phyloP scores from a whole-genome alignment of 2,888 invertebrate genomes.

The Iphiclides podalirius region DNA sequence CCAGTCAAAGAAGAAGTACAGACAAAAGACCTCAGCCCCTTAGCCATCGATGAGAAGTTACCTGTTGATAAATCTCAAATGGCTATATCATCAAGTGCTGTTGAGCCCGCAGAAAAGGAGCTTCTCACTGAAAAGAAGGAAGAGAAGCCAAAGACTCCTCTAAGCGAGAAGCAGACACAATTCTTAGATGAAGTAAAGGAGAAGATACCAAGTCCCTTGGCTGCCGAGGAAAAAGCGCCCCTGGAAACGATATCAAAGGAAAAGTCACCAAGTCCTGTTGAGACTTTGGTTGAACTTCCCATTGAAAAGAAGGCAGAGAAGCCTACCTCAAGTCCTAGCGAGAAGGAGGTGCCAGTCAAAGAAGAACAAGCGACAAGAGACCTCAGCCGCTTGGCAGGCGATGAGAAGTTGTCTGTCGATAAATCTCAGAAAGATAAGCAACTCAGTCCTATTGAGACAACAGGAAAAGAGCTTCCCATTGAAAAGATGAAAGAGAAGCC shows the following conservation, averaged over 20 bases:
- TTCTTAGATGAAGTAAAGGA: not conserved
- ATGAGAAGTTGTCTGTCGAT: constrained; percentile 4
- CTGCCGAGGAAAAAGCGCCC: not conserved
- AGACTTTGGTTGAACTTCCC: not conserved
- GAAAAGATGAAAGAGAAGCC: not conserved
- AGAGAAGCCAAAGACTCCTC: not conserved
- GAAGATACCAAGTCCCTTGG: not conserved
- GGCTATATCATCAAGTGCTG: constrained; percentile 20
- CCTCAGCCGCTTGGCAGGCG: too few species aligned
- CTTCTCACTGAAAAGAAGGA: constrained; percentile 11
- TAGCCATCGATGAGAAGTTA: not conserved
- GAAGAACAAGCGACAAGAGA: too few species aligned
- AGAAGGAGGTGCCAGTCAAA: not conserved
- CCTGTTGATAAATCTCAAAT: not conserved
- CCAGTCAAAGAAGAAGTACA: not conserved
- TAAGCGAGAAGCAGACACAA: not conserved
- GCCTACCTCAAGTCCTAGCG: not conserved
- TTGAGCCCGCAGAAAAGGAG: not conserved
- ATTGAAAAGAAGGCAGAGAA: not conserved
- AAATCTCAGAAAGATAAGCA: constrained; percentile 19
- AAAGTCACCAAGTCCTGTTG: constrained; percentile 14
- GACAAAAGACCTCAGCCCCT: not conserved
- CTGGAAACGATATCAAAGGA: not conserved
- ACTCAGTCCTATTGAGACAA: constrained; percentile 19
- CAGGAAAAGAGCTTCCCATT: constrained; percentile 3